These are phyloP conservation scores for Maniola jurtina DNA, from an alignment of 1,140 invertebrate species.

Conservation along the genomic window DNA sequence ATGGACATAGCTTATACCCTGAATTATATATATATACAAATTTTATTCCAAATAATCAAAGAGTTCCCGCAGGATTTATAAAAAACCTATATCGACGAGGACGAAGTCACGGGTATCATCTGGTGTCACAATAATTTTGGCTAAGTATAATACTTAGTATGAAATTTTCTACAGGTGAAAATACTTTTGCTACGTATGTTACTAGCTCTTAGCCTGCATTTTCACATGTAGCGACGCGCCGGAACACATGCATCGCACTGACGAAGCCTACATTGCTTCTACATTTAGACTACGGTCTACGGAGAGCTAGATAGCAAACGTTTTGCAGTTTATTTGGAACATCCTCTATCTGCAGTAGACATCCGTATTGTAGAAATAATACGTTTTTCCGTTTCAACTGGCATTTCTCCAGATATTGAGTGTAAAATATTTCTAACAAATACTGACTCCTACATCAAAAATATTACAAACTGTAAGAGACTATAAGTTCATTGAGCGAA, in stretches of 20 bases:
- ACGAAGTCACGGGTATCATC: too few species aligned
- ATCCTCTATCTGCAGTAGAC: constrained; percentile 1
- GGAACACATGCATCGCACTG: constrained; percentile 35
- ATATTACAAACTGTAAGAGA: too few species aligned
- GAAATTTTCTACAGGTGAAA: too few species aligned
- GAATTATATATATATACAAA: too few species aligned
- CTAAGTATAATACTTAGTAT: too few species aligned
- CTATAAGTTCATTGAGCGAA: too few species aligned
- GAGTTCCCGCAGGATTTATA: too few species aligned
- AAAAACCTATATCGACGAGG: too few species aligned
- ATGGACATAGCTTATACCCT: too few species aligned
- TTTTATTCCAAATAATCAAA: too few species aligned
- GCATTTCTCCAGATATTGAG: background rate
- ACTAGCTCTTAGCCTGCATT: constrained; percentile 11
- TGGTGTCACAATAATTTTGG: too few species aligned
- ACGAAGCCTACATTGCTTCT: constrained; percentile 24
- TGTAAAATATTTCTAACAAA: too few species aligned
- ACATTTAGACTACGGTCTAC: constrained; percentile 31
- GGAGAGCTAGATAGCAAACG: constrained; percentile 22
- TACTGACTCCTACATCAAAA: background rate
- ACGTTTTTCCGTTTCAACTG: background rate
- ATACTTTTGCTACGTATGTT: background rate
- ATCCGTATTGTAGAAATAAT: background rate
- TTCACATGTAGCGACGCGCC: constrained; percentile 29
- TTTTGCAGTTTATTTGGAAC: constrained; percentile 25